Evolutionary conservation across 2,797 vertebrate species (phyloP), one percentile per base, ranked within the genome.

Genomic region (Oreonectes daqikongensis): DNA sequence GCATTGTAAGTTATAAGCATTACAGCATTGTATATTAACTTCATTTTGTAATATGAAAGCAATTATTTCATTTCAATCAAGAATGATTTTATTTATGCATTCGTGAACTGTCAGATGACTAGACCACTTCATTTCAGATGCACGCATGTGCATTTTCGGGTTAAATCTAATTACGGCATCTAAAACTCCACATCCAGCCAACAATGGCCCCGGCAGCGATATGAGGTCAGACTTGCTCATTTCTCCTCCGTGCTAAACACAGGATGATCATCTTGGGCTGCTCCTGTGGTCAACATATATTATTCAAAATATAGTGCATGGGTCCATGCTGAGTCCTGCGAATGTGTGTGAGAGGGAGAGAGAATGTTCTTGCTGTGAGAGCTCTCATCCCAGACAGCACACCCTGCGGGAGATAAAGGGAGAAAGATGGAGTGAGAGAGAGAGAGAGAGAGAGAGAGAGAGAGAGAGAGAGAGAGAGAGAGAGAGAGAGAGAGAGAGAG

Each of bases 321-420:
- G 79, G 79, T 79, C 69, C 60, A 74, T 60, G 75, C 71, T 70
- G 75, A 63, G 64, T 32, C 73, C 11, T 38, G 14, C 1, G 64
- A 24, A 12, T 76, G 28, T n/a, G 4, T 48, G 22, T 12, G 73
- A 78, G 61, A 4, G 12, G 84, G 75, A 85, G 82, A 79, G 77
- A 82, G 83, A 87, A 83, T 83, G 83, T 84, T 79, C 69, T 44
- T 32, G 68, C 72, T 64, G 72, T 78, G 69, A 75, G 18, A 78
- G 22, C 72, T 40, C 67, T 83, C 70, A 72, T 80, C 71, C 66
- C 44, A 77, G 65, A 71, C 48, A 76, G 71, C 73, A 72, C 73
- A 52, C 69, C 69, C 78, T 65, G 40, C 28, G 52, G 67, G 72
- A 71, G 72, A 76, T 66, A 35, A 44, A 38, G n/a, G 14, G 52